phyloP scores from a whole-genome alignment of 2,888 invertebrate genomes.

The Hyles lineata region DNA sequence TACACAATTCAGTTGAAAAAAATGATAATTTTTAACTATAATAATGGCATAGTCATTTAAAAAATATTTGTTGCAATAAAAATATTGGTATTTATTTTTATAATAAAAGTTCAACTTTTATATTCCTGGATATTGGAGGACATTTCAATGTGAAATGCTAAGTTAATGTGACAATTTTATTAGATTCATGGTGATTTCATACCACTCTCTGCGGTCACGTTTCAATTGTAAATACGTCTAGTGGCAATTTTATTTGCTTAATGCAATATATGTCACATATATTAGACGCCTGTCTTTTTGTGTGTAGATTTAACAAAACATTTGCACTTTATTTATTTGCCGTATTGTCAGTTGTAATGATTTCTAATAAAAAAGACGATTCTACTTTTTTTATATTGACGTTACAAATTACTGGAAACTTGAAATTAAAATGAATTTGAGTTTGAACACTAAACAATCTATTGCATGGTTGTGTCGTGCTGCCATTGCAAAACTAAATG shows the following conservation, averaged over 20 bases:
- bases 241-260: conserved; percentile 29
- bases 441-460: too few species aligned
- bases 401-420: not conserved
- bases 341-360: conserved; percentile 34
- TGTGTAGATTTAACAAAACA: conserved; percentile 38
- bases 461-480: too few species aligned
- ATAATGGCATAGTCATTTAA: too few species aligned
- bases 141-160: conserved; percentile 1
- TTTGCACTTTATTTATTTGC: conserved; percentile 55
- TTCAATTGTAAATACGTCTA: conserved; percentile 27
- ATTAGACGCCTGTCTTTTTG: conserved; percentile 42
- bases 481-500: too few species aligned
- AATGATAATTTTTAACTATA: too few species aligned
- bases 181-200: conserved; percentile 3
- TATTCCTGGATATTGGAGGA: not conserved
- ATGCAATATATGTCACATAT: conserved; percentile 47
- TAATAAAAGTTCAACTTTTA: not conserved
- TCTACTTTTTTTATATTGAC: not conserved
- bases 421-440: too few species aligned
- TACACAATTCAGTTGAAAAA: too few species aligned
- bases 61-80: too few species aligned
- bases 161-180: conserved; percentile 26
- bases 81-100: not conserved
- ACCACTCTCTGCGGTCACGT: conserved; percentile 20
- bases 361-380: not conserved